phyloP scores from a whole-genome alignment of 1,140 invertebrate genomes.

The Hormaphis cornu region DNA sequence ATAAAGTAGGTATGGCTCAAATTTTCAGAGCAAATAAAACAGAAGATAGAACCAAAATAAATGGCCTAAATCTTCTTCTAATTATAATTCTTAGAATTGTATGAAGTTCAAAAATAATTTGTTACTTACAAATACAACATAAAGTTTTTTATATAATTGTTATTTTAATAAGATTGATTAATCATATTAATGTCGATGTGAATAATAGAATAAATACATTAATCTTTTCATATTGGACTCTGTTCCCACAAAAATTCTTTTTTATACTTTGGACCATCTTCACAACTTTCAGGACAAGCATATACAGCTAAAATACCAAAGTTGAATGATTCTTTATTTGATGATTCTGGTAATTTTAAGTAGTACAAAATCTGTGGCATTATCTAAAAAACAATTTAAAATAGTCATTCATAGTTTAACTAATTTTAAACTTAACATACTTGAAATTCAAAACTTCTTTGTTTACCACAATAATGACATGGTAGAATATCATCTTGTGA shows the following conservation, averaged over 20 bases:
- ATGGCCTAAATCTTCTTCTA: too few relatives aligned
- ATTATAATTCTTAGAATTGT: too few relatives aligned
- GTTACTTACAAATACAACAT: too few relatives aligned
- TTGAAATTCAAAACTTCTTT: constrained; percentile 86
- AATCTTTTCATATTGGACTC: constrained; percentile 46
- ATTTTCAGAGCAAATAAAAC: too few relatives aligned
- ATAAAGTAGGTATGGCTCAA: too few relatives aligned
- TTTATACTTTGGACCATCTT: constrained; percentile 52
- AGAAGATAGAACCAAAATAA: too few relatives aligned
- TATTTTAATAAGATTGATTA: too few relatives aligned
- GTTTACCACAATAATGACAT: constrained; percentile 63
- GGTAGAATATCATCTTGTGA: constrained; percentile 52
- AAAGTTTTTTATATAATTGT: too few relatives aligned
- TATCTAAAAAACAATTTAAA: constrained; percentile 51
- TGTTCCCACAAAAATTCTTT: constrained; percentile 82
- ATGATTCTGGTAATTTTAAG: constrained; percentile 53
- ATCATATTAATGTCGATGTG: too few relatives aligned
- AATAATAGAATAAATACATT: background rate
- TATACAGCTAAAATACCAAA: constrained; percentile 82
- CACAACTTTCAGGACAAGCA: constrained; percentile 73
- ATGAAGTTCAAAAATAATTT: too few relatives aligned
- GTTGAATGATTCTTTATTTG: constrained; percentile 63
- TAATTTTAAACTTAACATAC: constrained; percentile 42
- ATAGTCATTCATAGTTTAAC: constrained; percentile 10
- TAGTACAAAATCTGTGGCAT: constrained; percentile 83